Evolutionary conservation across 2,888 invertebrate genomes (phyloP), one percentile per base, ranked within the genome.

Genomic region (Archaeoteleia sp.): DNA sequence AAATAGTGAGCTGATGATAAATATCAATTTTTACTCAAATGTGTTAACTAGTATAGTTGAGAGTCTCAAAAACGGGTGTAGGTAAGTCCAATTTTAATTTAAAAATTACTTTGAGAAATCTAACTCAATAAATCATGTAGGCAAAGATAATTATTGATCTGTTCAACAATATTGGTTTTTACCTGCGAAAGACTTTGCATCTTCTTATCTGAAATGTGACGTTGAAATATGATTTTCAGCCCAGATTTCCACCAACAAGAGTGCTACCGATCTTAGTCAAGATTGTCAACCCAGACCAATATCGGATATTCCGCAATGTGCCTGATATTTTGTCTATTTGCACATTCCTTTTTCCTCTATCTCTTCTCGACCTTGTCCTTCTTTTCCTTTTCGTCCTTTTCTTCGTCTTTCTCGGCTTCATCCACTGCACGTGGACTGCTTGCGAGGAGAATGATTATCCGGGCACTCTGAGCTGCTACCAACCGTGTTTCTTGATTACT

Each of bases 401-500:
- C 29, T 9, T 29, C 9, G 9, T 37, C n/a, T n/a, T 34, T 25
- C 13, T 48, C 49, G 14, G 54, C 49, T 25, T 29, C 20, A 37
- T 23, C 30, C 58, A 10, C 49, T 27, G 9, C 51, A 45, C 54
- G 65, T 61, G 66, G 61, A 70, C 63, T 66, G 45, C 58, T 70
- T 63, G 51, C 51, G 63, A 48, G 60, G 71, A 75, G 75, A 76
- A 75, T 77, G 74, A 78, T 78, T 76, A 78, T 78, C 76, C 73
- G 69, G 76, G 72, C 72, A 78, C 76, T 78, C 74, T 43, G 48
- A 66, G 65, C 65, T 61, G 74, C 72, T 71, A 73, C 73, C 75
- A 73, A 77, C 78, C 78, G 78, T 81, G 82, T 82, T 75, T 73
- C 81, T 80, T 80, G 83, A 83, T 83, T 81, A 78, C 80, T 79